Conservation (phyloP, 2,888 invertebrate species). For the Hermodice carunculata region DNA sequence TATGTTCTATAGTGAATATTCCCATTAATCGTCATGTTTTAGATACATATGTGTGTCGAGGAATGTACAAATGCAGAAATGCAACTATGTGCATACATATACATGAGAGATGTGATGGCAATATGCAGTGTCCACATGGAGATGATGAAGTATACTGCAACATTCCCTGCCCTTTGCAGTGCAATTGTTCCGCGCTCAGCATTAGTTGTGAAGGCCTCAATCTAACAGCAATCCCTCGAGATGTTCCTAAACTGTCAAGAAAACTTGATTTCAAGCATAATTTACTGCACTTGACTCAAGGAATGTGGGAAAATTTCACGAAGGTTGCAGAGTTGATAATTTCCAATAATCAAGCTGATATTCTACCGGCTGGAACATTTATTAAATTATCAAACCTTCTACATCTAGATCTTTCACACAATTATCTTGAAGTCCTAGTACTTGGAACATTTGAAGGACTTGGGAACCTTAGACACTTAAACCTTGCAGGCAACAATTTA, state of each 20-base stretch:
- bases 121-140: not conserved
- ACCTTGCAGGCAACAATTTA: not conserved
- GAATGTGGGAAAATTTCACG: not conserved
- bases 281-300: not conserved
- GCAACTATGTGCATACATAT: not conserved
- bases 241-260: not conserved
- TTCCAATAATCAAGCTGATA: not conserved
- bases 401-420: not conserved
- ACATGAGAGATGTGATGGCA: not conserved
- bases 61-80: not conserved
- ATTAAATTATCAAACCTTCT: not conserved
- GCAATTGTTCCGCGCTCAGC: not conserved
- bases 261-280: not conserved
- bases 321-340: not conserved
- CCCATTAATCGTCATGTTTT: not conserved
- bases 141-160: constrained; percentile 10
- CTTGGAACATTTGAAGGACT: not conserved
- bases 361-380: not conserved
- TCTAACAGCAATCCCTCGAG: not conserved
- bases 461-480: not conserved
- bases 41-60: constrained; percentile 1
- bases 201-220: not conserved
- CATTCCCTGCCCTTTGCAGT: not conserved
- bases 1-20: too few species aligned
- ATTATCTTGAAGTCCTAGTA: not conserved